Evolutionary conservation across 2,113 vertebrate genomes (phyloP).

Genomic region (Mormoops blainvillei): DNA sequence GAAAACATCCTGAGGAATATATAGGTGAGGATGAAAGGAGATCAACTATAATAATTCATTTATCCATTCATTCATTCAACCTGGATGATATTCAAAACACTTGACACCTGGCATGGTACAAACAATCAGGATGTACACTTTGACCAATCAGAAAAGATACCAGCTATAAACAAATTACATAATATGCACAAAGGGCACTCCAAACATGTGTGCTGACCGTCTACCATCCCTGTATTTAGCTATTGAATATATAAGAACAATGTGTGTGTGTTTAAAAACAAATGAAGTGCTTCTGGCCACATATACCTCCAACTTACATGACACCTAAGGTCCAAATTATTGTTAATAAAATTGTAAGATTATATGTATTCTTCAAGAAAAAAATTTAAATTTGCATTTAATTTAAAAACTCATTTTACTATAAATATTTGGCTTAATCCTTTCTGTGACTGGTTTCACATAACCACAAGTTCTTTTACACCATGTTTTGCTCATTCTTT

Average conservation of each 20-base stretch:
- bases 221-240: neutral
- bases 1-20: neutral
- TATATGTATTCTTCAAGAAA: neutral
- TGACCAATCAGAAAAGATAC: neutral
- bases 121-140: neutral
- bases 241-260: neutral
- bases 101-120: neutral
- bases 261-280: neutral
- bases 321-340: neutral
- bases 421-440: neutral
- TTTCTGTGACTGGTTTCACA: neutral
- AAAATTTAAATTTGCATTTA: neutral
- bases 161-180: neutral
- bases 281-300: neutral
- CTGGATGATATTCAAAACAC: neutral
- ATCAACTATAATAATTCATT: neutral
- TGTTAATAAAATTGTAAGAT: neutral
- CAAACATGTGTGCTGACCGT: fast-evolving
- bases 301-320: neutral
- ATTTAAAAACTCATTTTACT: neutral
- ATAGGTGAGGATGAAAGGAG: neutral
- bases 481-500: neutral
- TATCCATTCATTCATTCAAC: neutral
- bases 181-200: neutral
- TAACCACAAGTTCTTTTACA: neutral